These are phyloP conservation scores for Paracyclopina nana DNA, from an alignment of 1,140 invertebrate genomes.

Conservation along the genomic window DNA sequence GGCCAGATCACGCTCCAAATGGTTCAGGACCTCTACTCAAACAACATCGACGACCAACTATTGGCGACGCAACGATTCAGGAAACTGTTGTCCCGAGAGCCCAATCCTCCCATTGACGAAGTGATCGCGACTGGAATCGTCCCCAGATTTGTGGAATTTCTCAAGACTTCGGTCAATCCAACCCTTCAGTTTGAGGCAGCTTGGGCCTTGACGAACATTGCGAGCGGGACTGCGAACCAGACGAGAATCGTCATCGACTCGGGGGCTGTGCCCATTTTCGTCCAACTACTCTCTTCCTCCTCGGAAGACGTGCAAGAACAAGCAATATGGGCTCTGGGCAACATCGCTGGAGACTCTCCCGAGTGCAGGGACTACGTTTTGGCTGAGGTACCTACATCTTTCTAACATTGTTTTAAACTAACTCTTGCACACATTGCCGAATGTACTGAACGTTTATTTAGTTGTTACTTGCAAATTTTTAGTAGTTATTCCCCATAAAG, in stretches of 20 bases:
- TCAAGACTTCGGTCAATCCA: constrained; percentile 58
- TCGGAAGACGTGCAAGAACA: constrained; percentile 88
- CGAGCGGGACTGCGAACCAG: constrained; percentile 59
- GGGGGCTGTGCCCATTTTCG: constrained; percentile 79
- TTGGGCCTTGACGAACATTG: constrained; percentile 94
- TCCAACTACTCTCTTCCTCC: constrained; percentile 49
- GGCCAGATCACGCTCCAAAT: constrained; percentile 44
- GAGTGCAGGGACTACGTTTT: constrained; percentile 78
- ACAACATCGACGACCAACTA: constrained; percentile 56
- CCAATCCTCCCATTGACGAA: constrained; percentile 94
- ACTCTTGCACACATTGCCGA: no score
- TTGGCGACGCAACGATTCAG: constrained; percentile 81
- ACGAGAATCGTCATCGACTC: constrained; percentile 81
- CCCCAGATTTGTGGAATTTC: constrained; percentile 82
- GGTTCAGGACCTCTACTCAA: constrained; percentile 57
- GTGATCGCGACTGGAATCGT: constrained; percentile 93
- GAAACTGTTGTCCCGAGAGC: constrained; percentile 80
- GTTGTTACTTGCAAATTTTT: no score
- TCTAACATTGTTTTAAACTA: no score
- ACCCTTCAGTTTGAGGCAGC: constrained; percentile 92
- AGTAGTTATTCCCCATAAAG: no score
- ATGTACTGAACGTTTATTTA: no score
- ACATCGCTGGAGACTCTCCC: constrained; percentile 88
- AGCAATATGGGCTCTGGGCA: constrained; percentile 87
- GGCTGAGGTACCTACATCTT: constrained; percentile 35